phyloP scores from a whole-genome alignment of 2,797 vertebrate genomes.

The Peromyscus attwateri region DNA sequence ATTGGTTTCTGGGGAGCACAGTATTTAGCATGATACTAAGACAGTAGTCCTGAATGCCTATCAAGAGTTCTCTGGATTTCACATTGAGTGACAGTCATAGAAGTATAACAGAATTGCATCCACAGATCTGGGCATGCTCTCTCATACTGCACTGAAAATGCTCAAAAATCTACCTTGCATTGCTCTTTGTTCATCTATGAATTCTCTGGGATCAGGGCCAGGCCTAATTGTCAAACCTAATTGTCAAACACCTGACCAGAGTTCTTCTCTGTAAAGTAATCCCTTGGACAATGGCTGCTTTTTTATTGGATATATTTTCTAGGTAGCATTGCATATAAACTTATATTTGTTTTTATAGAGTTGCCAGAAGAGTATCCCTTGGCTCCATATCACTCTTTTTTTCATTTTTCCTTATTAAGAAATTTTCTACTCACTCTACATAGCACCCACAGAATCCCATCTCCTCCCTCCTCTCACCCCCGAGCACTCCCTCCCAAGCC shows the following conservation, averaged over 20 bases:
- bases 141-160: too few relatives aligned
- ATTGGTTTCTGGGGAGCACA: too few relatives aligned
- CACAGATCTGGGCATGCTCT: neutral
- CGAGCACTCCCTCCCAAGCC: too few relatives aligned
- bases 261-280: neutral
- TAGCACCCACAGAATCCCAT: too few relatives aligned
- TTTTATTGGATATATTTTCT: neutral
- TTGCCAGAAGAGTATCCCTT: neutral
- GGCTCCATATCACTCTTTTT: neutral
- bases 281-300: neutral
- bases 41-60: neutral
- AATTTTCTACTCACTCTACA: too few relatives aligned
- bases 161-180: neutral
- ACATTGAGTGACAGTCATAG: neutral
- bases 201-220: neutral
- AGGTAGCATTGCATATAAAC: neutral
- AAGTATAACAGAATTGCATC: neutral
- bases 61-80: fast-evolving
- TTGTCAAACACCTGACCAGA: neutral
- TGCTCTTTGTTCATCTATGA: neutral
- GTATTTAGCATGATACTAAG: neutral
- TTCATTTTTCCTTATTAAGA: too few relatives aligned
- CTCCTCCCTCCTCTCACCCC: too few relatives aligned
- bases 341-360: neutral
- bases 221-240: neutral